A percentile compares a stretch with the other conserved stretches of the same genome.
Conservation (phyloP, 2,888 invertebrate species). For the Coecobrya sp. region DNA sequence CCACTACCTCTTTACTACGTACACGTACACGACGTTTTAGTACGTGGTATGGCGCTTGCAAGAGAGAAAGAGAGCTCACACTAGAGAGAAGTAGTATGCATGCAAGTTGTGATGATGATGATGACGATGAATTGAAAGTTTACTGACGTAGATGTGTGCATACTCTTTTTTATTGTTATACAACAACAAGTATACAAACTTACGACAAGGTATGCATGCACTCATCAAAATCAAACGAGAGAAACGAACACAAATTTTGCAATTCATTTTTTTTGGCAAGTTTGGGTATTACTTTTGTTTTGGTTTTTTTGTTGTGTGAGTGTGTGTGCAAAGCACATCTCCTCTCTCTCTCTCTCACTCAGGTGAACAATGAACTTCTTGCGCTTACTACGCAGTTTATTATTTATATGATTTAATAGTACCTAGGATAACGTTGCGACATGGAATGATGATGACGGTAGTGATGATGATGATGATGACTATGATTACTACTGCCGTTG, state of each 20-base stretch:
- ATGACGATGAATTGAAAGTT: background rate
- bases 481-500: slow-evolving; percentile 56
- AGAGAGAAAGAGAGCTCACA: too few relatives aligned
- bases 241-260: slow-evolving; percentile 37
- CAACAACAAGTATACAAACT: slow-evolving; percentile 12
- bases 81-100: too few relatives aligned
- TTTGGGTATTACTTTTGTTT: background rate
- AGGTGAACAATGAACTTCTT: slow-evolving; percentile 79
- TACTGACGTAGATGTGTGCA: background rate
- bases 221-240: background rate
- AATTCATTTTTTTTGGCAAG: slow-evolving; percentile 40
- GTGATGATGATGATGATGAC: background rate
- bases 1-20: background rate
- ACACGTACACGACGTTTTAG: background rate
- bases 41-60: too few relatives aligned
- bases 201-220: slow-evolving; percentile 37
- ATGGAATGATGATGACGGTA: background rate
- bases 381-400: slow-evolving; percentile 76
- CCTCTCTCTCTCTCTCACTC: background rate
- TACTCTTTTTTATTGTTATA: background rate
- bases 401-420: slow-evolving; percentile 49
- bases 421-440: slow-evolving; percentile 11
- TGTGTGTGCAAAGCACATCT: slow-evolving; percentile 37
- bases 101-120: background rate
- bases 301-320: slow-evolving; percentile 54